phyloP scores from a whole-genome alignment of 2,797 vertebrate species.

The Darevskia mixta region DNA sequence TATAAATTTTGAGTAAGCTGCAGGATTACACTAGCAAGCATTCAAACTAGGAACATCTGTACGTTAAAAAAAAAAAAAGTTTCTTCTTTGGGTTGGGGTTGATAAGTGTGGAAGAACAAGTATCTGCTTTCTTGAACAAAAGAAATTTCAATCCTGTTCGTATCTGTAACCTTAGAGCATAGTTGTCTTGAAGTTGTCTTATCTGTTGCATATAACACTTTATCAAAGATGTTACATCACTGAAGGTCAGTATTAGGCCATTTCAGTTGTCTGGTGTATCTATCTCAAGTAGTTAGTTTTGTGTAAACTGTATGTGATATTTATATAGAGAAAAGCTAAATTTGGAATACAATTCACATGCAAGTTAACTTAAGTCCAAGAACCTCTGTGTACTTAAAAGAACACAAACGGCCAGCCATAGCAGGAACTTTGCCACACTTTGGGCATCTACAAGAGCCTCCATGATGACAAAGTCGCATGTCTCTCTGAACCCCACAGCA shows the following conservation, averaged over 20 bases:
- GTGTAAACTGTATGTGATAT: not conserved
- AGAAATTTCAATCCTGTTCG: slow-evolving; percentile 81
- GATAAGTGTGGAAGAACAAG: slow-evolving; percentile 83
- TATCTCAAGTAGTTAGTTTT: not conserved
- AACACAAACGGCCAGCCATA: not conserved
- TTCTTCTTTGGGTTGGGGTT: slow-evolving; percentile 67
- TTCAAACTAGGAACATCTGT: slow-evolving; percentile 84
- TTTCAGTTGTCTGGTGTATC: not conserved
- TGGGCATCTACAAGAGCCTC: too few species aligned
- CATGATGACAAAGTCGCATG: too few species aligned
- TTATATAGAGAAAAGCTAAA: too few species aligned
- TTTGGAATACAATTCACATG: not conserved
- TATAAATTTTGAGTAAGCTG: slow-evolving; percentile 81
- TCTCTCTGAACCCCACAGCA: too few species aligned
- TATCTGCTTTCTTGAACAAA: slow-evolving; percentile 83
- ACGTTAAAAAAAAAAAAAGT: slow-evolving; percentile 60
- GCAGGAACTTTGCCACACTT: too few species aligned
- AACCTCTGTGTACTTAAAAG: not conserved
- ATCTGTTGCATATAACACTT: slow-evolving; percentile 52
- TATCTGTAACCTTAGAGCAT: slow-evolving; percentile 82
- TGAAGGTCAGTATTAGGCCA: slow-evolving; percentile 70
- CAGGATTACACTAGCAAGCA: slow-evolving; percentile 77
- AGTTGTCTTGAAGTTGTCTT: slow-evolving; percentile 76
- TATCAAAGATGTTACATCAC: slow-evolving; percentile 68
- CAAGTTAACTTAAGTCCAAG: not conserved